Conservation (phyloP, 2,113 vertebrate genomes). For the Plecotus auritus region DNA sequence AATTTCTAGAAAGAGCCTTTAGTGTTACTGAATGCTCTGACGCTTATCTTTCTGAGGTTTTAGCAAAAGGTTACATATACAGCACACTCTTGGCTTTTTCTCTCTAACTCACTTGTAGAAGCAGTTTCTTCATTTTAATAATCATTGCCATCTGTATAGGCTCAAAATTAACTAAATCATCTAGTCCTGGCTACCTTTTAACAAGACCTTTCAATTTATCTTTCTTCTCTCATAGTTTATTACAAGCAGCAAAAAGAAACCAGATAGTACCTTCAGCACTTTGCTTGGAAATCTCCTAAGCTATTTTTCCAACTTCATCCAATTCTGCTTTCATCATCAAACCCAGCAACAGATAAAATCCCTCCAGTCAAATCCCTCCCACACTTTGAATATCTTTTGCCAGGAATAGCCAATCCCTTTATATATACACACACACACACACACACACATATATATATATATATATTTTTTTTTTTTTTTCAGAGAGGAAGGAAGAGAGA, state of each 20-base stretch:
- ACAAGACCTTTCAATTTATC: background rate
- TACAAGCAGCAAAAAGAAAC: background rate
- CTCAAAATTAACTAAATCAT: conserved; percentile 14
- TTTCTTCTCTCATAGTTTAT: background rate
- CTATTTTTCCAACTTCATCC: background rate
- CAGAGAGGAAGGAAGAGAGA: too few species aligned
- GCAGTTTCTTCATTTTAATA: background rate
- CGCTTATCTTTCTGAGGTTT: background rate
- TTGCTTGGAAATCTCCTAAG: background rate
- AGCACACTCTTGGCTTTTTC: background rate
- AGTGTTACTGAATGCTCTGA: background rate
- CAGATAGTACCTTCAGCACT: background rate
- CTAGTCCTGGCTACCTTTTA: background rate
- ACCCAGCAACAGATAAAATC: background rate
- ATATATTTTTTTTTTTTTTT: too few species aligned
- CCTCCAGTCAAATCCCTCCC: background rate
- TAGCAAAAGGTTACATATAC: background rate
- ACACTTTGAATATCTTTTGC: background rate
- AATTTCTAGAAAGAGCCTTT: background rate
- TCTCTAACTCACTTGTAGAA: background rate
- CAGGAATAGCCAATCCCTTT: background rate
- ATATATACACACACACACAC: too few species aligned
- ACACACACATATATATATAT: too few species aligned
- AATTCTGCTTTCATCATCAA: background rate
- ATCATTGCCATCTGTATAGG: background rate